A percentile compares a stretch with the other conserved stretches of the same genome.
Conservation (phyloP, 2,797 vertebrate species). For the Eulemur rubriventer region DNA sequence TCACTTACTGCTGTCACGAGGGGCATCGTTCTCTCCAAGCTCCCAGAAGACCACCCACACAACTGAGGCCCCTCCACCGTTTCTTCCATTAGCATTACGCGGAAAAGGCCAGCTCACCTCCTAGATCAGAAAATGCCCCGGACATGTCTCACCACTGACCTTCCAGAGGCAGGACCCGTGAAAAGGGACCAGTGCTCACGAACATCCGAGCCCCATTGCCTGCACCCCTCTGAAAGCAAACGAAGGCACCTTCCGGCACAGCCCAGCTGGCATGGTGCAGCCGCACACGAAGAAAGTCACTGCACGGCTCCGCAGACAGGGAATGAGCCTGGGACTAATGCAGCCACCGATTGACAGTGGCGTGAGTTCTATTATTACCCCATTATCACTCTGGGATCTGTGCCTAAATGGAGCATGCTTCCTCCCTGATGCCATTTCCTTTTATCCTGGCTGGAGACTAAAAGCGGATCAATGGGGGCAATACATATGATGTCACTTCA, state of each 20-base stretch:
- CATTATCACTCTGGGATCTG: slow-evolving; percentile 93
- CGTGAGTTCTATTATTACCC: slow-evolving; percentile 93
- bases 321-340: slow-evolving; percentile 84
- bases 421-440: slow-evolving; percentile 90
- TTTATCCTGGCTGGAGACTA: slow-evolving; percentile 88
- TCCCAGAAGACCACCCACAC: slow-evolving; percentile 83
- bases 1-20: slow-evolving; percentile 36
- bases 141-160: slow-evolving; percentile 81
- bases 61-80: slow-evolving; percentile 63
- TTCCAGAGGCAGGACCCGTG: slow-evolving; percentile 79
- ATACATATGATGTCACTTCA: slow-evolving; percentile 89
- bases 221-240: slow-evolving; percentile 57
- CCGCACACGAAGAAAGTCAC: slow-evolving; percentile 84
- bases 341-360: slow-evolving; percentile 84
- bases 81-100: slow-evolving; percentile 60
- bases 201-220: slow-evolving; percentile 64
- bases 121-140: slow-evolving; percentile 54
- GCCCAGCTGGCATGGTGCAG: slow-evolving; percentile 81
- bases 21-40: slow-evolving; percentile 46
- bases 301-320: slow-evolving; percentile 79
- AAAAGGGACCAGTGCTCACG: slow-evolving; percentile 64
- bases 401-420: slow-evolving; percentile 90
- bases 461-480: slow-evolving; percentile 88
- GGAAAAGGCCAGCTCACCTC: slow-evolving; percentile 74
- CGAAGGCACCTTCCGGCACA: slow-evolving; percentile 80